Conservation (phyloP, 2,888 invertebrate genomes). For the Tachina grossa region DNA sequence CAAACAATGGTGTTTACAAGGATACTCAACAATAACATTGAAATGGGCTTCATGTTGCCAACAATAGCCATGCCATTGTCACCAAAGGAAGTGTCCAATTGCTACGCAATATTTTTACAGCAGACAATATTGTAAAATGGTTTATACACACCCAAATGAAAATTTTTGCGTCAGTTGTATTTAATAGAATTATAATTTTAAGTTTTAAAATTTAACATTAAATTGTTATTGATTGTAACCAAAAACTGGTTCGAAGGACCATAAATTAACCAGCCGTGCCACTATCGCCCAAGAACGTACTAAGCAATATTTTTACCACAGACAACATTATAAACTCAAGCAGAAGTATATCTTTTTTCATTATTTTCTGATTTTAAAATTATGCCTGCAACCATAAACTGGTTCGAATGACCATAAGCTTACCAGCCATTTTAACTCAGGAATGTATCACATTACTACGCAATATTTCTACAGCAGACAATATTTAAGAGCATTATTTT, state of each 20-base stretch:
- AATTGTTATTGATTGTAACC: too few species aligned
- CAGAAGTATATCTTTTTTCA: too few species aligned
- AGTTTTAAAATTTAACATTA: not conserved
- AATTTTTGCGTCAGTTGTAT: not conserved
- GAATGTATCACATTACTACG: too few species aligned
- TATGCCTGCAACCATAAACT: too few species aligned
- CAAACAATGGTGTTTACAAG: constrained; percentile 1
- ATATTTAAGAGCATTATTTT: not conserved
- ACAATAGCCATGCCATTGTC: constrained; percentile 38
- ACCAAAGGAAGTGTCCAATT: constrained; percentile 53
- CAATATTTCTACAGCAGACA: not conserved
- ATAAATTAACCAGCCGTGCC: not conserved
- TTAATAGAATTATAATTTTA: not conserved
- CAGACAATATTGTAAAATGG: not conserved
- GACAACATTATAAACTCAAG: too few species aligned
- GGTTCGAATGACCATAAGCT: too few species aligned
- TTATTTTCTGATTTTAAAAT: too few species aligned
- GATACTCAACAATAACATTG: constrained; percentile 22
- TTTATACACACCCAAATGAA: constrained; percentile 18
- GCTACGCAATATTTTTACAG: constrained; percentile 1
- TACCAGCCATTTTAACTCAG: not conserved
- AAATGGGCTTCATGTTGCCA: constrained; percentile 32
- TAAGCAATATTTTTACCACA: too few species aligned
- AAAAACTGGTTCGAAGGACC: too few species aligned
- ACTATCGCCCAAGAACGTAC: too few species aligned